These are phyloP conservation scores for Ornithoptera priamus DNA, from an alignment of 2,888 invertebrate genomes.

Conservation along the genomic window DNA sequence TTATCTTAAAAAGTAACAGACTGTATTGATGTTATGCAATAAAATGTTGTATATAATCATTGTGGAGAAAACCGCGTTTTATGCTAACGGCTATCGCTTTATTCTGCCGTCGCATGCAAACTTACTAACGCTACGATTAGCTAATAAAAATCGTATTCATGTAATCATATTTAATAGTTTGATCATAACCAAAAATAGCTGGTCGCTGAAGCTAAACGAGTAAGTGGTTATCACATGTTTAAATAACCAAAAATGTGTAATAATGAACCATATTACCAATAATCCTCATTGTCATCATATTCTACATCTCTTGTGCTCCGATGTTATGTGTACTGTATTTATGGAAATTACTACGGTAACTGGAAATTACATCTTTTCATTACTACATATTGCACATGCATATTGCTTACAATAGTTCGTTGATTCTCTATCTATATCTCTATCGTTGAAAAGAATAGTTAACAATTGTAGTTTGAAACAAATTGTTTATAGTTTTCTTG, in stretches of 20 bases:
- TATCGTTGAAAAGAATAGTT: too few relatives aligned
- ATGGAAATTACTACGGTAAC: neutral
- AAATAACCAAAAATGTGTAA: neutral
- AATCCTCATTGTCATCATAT: too few relatives aligned
- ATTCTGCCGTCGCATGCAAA: constrained; percentile 31
- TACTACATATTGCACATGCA: too few relatives aligned
- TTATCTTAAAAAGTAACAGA: neutral
- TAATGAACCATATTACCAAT: too few relatives aligned
- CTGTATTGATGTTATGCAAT: constrained; percentile 11
- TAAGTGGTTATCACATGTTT: neutral
- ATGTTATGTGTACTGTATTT: neutral
- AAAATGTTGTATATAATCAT: constrained; percentile 30
- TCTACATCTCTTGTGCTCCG: neutral
- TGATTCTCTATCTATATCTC: too few relatives aligned
- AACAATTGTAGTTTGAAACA: too few relatives aligned
- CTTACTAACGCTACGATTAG: neutral
- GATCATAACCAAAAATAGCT: neutral
- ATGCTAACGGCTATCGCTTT: constrained; percentile 32
- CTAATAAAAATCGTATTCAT: constrained; percentile 1
- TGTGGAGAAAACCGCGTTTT: constrained; percentile 35
- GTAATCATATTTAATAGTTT: constrained; percentile 7
- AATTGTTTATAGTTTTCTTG: too few relatives aligned
- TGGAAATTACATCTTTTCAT: neutral
- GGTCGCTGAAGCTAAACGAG: neutral
- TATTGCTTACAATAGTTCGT: too few relatives aligned